These are phyloP conservation scores for Porites rus DNA, from an alignment of 92 coral and sea anemone genomes.

Conservation along the genomic window DNA sequence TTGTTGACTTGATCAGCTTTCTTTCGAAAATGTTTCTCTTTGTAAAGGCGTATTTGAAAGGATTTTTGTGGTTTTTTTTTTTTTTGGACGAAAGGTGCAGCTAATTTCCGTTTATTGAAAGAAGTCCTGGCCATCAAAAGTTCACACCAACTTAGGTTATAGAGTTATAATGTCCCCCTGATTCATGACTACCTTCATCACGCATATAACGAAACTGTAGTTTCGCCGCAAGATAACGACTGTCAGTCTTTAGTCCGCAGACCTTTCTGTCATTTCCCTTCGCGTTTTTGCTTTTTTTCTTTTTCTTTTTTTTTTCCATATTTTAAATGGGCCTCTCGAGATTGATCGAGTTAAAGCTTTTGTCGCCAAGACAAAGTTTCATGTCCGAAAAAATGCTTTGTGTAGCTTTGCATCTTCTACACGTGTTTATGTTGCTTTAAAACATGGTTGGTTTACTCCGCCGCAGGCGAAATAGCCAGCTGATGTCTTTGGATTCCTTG, in stretches of 20 bases:
- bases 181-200: too few relatives aligned
- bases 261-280: background rate
- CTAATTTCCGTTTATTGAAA: too few relatives aligned
- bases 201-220: too few relatives aligned
- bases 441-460: background rate
- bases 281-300: background rate
- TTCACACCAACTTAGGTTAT: too few relatives aligned
- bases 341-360: background rate
- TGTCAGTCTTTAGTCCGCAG: background rate
- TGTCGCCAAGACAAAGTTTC: slow-evolving; percentile 20
- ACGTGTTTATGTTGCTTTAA: slow-evolving; percentile 11
- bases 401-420: background rate
- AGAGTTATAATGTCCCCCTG: too few relatives aligned
- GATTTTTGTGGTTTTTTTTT: background rate
- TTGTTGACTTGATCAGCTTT: background rate
- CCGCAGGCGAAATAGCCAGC: background rate
- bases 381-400: slow-evolving; percentile 26
- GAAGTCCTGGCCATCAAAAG: too few relatives aligned
- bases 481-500: background rate
- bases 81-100: too few relatives aligned
- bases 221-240: too few relatives aligned
- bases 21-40: background rate
- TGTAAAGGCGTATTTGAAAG: background rate
- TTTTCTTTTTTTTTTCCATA: too few relatives aligned
- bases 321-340: background rate